These are phyloP conservation scores for Tiliqua scincoides DNA, from an alignment of 2,113 vertebrate species.

Conservation along the genomic window DNA sequence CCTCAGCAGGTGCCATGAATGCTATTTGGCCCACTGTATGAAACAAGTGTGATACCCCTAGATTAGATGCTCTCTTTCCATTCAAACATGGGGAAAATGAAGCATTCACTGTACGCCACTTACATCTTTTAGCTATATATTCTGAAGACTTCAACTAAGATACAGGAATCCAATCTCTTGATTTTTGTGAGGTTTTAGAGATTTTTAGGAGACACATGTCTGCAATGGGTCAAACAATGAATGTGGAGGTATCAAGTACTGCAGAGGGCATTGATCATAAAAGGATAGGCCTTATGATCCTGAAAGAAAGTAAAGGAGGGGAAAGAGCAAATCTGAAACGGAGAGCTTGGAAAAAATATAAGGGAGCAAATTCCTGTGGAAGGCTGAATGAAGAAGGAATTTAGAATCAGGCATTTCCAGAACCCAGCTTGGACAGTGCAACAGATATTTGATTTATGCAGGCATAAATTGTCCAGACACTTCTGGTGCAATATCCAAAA, in stretches of 20 bases:
- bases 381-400: not conserved
- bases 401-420: not conserved
- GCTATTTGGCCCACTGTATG: too few relatives aligned
- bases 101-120: not conserved
- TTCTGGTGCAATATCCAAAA: not conserved
- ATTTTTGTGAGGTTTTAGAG: not conserved
- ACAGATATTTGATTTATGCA: not conserved
- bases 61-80: not conserved
- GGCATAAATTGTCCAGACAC: not conserved
- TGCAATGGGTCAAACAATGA: not conserved
- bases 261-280: not conserved
- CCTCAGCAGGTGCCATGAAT: too few relatives aligned
- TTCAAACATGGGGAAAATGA: not conserved
- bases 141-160: not conserved
- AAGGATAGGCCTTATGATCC: not conserved
- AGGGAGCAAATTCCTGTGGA: not conserved
- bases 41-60: too few relatives aligned
- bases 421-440: not conserved
- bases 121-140: not conserved
- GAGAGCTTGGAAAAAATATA: not conserved
- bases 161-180: not conserved
- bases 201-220: too few relatives aligned
- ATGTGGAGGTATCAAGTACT: not conserved
- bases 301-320: not conserved
- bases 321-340: not conserved